Evolutionary conservation across 2,797 vertebrate species (phyloP).

Genomic region (Megalops cyprinoides): DNA sequence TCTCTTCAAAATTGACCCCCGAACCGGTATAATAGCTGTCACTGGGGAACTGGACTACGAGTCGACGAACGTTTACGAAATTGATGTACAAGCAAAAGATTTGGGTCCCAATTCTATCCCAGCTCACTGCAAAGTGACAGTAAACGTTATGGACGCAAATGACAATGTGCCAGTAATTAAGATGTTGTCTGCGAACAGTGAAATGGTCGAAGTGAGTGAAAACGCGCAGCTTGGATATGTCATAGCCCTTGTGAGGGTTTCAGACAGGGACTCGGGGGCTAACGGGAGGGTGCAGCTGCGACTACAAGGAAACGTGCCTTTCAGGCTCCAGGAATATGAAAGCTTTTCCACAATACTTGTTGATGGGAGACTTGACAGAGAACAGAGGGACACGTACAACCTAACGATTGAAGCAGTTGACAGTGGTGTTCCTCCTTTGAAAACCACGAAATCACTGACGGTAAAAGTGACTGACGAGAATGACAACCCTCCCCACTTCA

Average conservation of each 20-base stretch:
- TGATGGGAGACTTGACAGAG: conserved; percentile 90
- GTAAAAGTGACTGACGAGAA: conserved; percentile 97
- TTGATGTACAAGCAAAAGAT: conserved; percentile 97
- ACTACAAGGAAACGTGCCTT: conserved; percentile 91
- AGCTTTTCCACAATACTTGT: conserved; percentile 97
- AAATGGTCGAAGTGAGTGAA: conserved; percentile 96
- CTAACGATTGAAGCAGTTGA: conserved; percentile 94
- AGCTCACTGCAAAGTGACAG: conserved; percentile 96
- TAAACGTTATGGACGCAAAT: conserved; percentile 91
- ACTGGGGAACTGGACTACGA: conserved; percentile 92
- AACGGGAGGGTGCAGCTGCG: conserved; percentile 95
- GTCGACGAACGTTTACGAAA: conserved; percentile 87
- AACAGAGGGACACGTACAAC: conserved; percentile 95
- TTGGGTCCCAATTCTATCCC: conserved; percentile 97
- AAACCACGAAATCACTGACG: conserved; percentile 91
- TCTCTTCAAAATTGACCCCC: conserved; percentile 92
- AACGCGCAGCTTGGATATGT: conserved; percentile 92
- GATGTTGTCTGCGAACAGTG: conserved; percentile 92
- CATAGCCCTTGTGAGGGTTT: conserved; percentile 93
- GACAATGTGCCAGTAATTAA: conserved; percentile 96
- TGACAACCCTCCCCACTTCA: conserved; percentile 95
- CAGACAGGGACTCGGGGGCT: conserved; percentile 91
- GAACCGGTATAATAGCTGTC: conserved; percentile 89
- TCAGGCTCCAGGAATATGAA: conserved; percentile 94
- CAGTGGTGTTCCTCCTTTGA: conserved; percentile 86